phyloP scores from a whole-genome alignment of 2,797 vertebrate species.

The Lophius americanus region DNA sequence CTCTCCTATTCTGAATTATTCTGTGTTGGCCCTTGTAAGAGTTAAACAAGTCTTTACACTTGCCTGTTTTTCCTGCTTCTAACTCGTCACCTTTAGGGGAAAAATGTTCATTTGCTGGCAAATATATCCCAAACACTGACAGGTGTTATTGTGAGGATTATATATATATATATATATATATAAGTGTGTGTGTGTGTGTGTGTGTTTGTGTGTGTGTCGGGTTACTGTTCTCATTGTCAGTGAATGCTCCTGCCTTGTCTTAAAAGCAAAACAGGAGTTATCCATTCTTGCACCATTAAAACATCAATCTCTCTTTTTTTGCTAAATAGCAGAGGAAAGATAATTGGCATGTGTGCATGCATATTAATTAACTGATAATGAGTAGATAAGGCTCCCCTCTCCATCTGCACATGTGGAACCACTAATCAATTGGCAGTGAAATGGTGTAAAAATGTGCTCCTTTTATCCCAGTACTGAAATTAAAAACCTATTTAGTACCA shows the following conservation, averaged over 20 bases:
- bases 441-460: slow-evolving; percentile 80
- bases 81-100: too few species aligned
- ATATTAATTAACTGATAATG: slow-evolving; percentile 98
- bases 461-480: slow-evolving; percentile 88
- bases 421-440: slow-evolving; percentile 88
- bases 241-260: slow-evolving; percentile 78
- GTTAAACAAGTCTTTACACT: too few species aligned
- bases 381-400: slow-evolving; percentile 86
- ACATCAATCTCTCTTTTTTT: slow-evolving; percentile 88
- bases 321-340: slow-evolving; percentile 88
- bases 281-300: slow-evolving; percentile 86
- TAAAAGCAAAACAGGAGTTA: slow-evolving; percentile 80
- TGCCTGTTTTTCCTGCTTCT: too few species aligned
- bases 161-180: too few species aligned
- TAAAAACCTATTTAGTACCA: slow-evolving; percentile 88
- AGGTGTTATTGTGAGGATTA: too few species aligned
- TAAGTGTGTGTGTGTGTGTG: too few species aligned
- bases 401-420: slow-evolving; percentile 84
- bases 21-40: too few species aligned
- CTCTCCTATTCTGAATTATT: too few species aligned
- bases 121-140: too few species aligned
- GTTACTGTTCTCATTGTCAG: slow-evolving; percentile 74
- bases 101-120: too few species aligned
- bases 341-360: slow-evolving; percentile 90
- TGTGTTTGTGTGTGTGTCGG: too few species aligned